Evolutionary conservation across 2,797 vertebrate genomes (phyloP), one percentile per base, ranked within the genome.

Genomic region (Coendou prehensilis): DNA sequence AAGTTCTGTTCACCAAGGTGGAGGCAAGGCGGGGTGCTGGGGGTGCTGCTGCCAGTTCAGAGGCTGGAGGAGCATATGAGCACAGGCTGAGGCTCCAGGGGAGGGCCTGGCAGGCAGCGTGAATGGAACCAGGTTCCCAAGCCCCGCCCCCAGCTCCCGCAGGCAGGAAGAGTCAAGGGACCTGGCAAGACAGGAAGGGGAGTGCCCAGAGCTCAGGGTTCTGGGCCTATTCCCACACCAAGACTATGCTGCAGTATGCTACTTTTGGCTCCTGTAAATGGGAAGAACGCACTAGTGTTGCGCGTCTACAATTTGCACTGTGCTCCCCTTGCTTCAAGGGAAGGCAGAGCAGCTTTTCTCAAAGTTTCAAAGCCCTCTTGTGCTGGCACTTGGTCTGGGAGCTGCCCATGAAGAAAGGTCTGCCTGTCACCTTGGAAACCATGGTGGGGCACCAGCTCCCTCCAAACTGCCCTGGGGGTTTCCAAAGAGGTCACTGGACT

Each of bases 241-340:
- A 33, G 18, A 13, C 73, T 28, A 9, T 6, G 37, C 20, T 23
- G 50, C 69, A 23, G 56, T 1, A 1, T 18, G 50, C 13, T 18
- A 33, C 75, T 2, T n/a, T 59, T 37, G 11, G 50, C 30, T 33
- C 57, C 63, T 30, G 2, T 11, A 14, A 69, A 26, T 5, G 30
- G 28, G n/a, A 47, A 17, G 67, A 50, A 30, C 14, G 6, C 5
- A 4, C 4, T 17, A 8, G 0, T 1, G 10, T 33, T n/a, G 59
- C 18, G 0, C 0, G n/a, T 22, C 76, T 28, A 17, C 3, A 20
- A 26, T 8, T 28, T 5, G 33, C 8, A 6, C 0, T 0, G 1
- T 17, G 15, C 22, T 50, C 54, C 37, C 26, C 6, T 1, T 18
- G 3, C 64, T 57, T 9, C 59, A 7, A 30, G 26, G 47, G 79